These are phyloP conservation scores for Eristalinus aeneus DNA, from an alignment of 2,888 invertebrate species.

Conservation along the genomic window DNA sequence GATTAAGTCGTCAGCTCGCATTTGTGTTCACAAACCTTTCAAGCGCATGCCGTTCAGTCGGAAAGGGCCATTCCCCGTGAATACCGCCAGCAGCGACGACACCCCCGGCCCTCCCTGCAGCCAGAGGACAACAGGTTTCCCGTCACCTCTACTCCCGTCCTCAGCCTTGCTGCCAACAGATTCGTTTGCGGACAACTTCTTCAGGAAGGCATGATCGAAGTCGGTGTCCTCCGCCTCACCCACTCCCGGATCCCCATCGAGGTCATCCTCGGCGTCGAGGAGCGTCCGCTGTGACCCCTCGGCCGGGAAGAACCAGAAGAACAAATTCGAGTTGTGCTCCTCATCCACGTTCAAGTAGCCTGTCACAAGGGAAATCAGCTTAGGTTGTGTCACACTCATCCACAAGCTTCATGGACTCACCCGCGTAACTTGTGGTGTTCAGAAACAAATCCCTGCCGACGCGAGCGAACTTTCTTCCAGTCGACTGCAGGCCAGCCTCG, in stretches of 20 bases:
- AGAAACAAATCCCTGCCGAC: slow-evolving; percentile 75
- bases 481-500: slow-evolving; percentile 73
- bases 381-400: not conserved
- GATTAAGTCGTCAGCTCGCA: not conserved
- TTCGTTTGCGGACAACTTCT: slow-evolving; percentile 83
- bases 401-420: slow-evolving; percentile 73
- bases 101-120: slow-evolving; percentile 84
- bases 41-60: slow-evolving; percentile 81
- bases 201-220: slow-evolving; percentile 73
- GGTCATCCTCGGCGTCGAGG: slow-evolving; percentile 81
- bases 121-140: slow-evolving; percentile 83
- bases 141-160: slow-evolving; percentile 61
- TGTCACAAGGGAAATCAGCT: not conserved
- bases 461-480: slow-evolving; percentile 73
- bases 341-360: slow-evolving; percentile 87
- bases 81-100: slow-evolving; percentile 83
- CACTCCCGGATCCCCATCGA: slow-evolving; percentile 78
- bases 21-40: slow-evolving; percentile 39
- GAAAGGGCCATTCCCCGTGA: slow-evolving; percentile 85
- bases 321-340: slow-evolving; percentile 87
- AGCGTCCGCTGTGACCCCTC: slow-evolving; percentile 77
- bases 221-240: slow-evolving; percentile 78
- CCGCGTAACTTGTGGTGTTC: slow-evolving; percentile 81
- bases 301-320: slow-evolving; percentile 92
- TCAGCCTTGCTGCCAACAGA: slow-evolving; percentile 9